Percentiles rank a stretch among this genome's conserved stretches.
Conservation (phyloP, 1,140 invertebrate genomes). For the Calephelis nemesis region DNA sequence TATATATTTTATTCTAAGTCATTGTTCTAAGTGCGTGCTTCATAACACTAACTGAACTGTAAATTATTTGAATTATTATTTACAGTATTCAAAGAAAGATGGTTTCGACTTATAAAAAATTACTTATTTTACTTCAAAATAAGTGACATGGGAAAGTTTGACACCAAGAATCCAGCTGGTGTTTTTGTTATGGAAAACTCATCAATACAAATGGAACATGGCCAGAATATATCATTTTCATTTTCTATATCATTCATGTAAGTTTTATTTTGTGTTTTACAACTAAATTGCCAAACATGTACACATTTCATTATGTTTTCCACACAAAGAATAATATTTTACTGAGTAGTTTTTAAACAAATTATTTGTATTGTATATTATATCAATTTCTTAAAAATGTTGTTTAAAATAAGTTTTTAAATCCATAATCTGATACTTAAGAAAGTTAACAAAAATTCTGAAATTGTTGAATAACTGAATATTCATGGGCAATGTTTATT, state of each 20-base stretch:
- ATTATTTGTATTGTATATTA: too few relatives aligned
- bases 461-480: too few relatives aligned
- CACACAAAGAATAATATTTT: too few relatives aligned
- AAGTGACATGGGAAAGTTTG: slow-evolving; percentile 84
- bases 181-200: slow-evolving; percentile 85
- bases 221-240: slow-evolving; percentile 82
- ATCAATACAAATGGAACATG: slow-evolving; percentile 81
- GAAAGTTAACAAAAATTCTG: too few relatives aligned
- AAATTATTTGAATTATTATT: slow-evolving; percentile 9
- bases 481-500: too few relatives aligned
- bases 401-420: too few relatives aligned
- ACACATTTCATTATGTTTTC: too few relatives aligned
- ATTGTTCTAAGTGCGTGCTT: not conserved
- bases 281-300: too few relatives aligned
- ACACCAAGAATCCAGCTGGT: slow-evolving; percentile 82
- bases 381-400: too few relatives aligned
- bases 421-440: too few relatives aligned
- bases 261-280: slow-evolving; percentile 37
- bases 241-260: slow-evolving; percentile 83
- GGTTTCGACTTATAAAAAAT: slow-evolving; percentile 86
- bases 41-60: too few relatives aligned
- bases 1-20: slow-evolving; percentile 21
- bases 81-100: slow-evolving; percentile 83
- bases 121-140: slow-evolving; percentile 87
- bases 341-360: too few relatives aligned